These are phyloP conservation scores for Siphamia tubifer DNA, from an alignment of 2,113 vertebrate species.

Conservation along the genomic window DNA sequence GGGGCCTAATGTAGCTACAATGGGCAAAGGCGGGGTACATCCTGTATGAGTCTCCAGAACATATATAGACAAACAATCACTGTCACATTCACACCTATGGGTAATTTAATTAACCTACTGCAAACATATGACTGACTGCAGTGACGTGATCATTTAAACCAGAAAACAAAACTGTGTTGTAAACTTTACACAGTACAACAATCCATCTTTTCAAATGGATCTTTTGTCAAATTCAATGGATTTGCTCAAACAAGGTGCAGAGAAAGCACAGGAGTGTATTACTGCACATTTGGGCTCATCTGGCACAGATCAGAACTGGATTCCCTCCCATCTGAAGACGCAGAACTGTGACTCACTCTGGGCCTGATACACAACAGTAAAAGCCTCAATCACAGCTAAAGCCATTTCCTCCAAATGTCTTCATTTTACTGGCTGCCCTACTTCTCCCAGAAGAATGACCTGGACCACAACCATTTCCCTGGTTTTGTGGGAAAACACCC, in stretches of 20 bases:
- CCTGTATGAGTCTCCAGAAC: no score
- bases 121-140: no score
- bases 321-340: slow-evolving; percentile 11
- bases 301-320: slow-evolving; percentile 20
- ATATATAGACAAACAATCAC: no score
- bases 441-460: slow-evolving; percentile 9
- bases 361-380: background rate
- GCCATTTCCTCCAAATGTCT: slow-evolving; percentile 30
- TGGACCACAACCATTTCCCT: slow-evolving; percentile 9
- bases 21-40: no score
- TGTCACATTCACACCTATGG: no score
- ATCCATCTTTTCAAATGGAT: background rate
- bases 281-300: background rate
- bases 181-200: background rate
- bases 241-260: background rate
- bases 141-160: background rate
- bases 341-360: slow-evolving; percentile 19
- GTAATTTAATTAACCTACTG: no score
- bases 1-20: no score
- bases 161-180: background rate
- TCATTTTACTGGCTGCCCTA: slow-evolving; percentile 31
- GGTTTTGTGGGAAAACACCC: slow-evolving; percentile 24
- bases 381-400: slow-evolving; percentile 16
- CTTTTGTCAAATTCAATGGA: background rate
- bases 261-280: background rate